phyloP scores from a whole-genome alignment of 2,113 vertebrate genomes.

The Notarius quadriscutis region DNA sequence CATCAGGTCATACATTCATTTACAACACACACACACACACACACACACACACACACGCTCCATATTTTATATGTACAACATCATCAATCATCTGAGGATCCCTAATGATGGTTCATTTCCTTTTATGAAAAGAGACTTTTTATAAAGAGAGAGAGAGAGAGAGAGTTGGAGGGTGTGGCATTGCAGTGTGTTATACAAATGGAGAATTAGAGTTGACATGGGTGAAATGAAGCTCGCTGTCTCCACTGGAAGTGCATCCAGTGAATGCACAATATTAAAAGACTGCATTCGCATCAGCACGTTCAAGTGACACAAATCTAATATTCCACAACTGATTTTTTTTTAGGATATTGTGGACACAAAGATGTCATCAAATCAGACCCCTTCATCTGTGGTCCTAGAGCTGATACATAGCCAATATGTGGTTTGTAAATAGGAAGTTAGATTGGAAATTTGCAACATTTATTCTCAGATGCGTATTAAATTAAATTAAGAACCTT shows the following conservation, averaged over 20 bases:
- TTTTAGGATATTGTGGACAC: no score
- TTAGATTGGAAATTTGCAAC: no score
- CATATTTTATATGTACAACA: conserved; percentile 3
- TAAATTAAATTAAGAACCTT: no score
- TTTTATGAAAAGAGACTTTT: not conserved
- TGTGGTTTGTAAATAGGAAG: no score
- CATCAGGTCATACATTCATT: not conserved
- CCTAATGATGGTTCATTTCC: conserved; percentile 16
- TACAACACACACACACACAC: not conserved
- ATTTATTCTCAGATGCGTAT: no score
- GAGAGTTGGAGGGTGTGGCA: not conserved
- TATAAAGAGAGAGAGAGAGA: not conserved
- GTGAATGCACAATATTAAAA: not conserved
- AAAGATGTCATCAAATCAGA: no score
- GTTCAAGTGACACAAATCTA: not conserved
- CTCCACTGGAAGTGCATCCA: not conserved
- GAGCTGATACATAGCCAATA: no score
- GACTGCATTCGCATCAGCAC: not conserved
- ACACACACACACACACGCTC: not conserved
- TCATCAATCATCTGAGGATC: conserved; percentile 6
- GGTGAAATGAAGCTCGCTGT: not conserved
- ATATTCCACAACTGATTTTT: not conserved
- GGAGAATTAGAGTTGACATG: not conserved
- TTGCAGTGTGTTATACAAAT: not conserved
- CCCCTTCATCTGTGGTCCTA: no score